Base-by-base conservation (phyloP, 2,888 invertebrate genomes). In the Trichogramma evanescens region DNA sequence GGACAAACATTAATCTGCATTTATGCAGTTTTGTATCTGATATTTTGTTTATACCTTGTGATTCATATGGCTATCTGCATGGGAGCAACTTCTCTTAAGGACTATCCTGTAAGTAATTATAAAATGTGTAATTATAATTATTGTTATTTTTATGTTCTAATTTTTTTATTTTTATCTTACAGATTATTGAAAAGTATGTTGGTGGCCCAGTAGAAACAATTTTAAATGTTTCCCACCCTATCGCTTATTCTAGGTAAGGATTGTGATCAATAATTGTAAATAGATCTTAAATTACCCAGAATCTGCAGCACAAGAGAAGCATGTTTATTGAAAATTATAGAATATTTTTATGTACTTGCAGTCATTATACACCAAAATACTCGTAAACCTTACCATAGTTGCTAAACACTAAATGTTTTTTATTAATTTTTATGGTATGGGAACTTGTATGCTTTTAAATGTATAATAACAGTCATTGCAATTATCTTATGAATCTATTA, bases 21-120 rank as follows among this genome's bases (percentile, higher is more conserved):
- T 50, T 83, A 86, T 67, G 84, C 86, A 6, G 68, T 84, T 54
- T 72, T 86, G 42, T 93, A 93, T 78, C 75, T 92, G 50, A 65
- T 82, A 2, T 90, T 92, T 77, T 87, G 89, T 69, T 66, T 83
- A 7, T 93, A 92, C 76, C 81, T 93, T 72, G 84, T 88, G 65
- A 80, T 89, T 72, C 88, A 89, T 72, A 86, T 88, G 84, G 80
- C 82, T 52, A 82, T 86, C 52, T 84, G 82, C 61, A 87, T 88
- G 85, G 86, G 86, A 50, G 83, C 81, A 63, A 80, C 80, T 46
- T 76, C 76, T 62, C 75, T 85, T 42, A 76, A 79, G 61, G 79
- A 82, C 61, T 80, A 80, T 70, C 74, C 75, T 75, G 83, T 83
- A 74, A 70, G 80, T 57, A 51, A 50, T n/a, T 45, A 58, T 52